Evolutionary conservation across 2,888 invertebrate species (phyloP).

Genomic region (Sepiola atlantica): DNA sequence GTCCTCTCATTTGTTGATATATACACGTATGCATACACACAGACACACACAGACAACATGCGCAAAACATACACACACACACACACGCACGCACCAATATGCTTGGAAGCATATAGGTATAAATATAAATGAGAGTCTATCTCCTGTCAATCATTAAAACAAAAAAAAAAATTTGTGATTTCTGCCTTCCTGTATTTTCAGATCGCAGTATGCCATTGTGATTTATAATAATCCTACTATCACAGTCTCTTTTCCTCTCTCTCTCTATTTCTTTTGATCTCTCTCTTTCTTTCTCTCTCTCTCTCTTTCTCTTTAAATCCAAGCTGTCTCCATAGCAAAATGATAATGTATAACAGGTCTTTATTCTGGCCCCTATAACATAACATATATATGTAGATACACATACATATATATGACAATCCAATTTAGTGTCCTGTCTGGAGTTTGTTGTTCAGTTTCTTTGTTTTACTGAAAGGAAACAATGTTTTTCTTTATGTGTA

Average conservation of each 20-base stretch:
- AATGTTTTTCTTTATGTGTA: background rate
- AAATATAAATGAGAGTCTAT: background rate
- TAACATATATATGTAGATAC: conserved; percentile 6
- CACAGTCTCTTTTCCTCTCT: conserved; percentile 19
- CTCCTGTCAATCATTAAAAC: background rate
- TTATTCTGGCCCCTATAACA: conserved; percentile 32
- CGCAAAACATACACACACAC: background rate
- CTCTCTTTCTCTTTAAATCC: conserved; percentile 15
- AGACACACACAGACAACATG: background rate
- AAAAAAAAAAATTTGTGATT: background rate
- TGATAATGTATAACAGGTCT: background rate
- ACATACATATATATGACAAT: conserved; percentile 24
- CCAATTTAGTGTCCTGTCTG: conserved; percentile 8
- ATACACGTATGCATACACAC: background rate
- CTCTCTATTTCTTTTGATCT: background rate
- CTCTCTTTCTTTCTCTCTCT: background rate
- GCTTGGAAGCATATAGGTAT: background rate
- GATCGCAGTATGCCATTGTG: background rate
- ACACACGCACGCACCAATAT: background rate
- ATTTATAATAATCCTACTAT: background rate
- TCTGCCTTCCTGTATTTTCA: background rate
- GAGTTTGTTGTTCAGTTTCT: background rate
- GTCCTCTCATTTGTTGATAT: background rate
- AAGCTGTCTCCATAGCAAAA: background rate
- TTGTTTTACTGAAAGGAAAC: background rate